Evolutionary conservation across 2,888 invertebrate species (phyloP), one percentile per base, ranked within the genome.

Genomic region (Orthosia gothica): DNA sequence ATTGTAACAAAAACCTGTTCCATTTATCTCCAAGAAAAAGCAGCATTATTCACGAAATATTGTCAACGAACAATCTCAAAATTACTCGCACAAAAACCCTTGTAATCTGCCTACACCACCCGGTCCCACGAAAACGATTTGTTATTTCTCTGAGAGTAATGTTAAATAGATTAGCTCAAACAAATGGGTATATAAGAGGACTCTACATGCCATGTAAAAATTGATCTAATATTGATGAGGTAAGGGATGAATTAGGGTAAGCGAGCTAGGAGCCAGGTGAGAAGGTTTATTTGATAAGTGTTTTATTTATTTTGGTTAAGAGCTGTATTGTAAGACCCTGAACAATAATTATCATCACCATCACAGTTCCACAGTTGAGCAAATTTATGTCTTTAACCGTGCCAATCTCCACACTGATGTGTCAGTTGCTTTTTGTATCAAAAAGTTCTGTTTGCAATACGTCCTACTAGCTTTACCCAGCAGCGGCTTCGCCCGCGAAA

Each of bases 91-190:
- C 59, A 78, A 78, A 78, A 78, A 81, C 67, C 77, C 61, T 54
- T 57, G 81, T 67, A 81, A 78, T 78, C 81, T 78, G 77, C 81
- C 77, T 78, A 67, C 76, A 63, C 62, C 77, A 78, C 18, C 77
- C 77, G 77, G 52, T 23, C 23, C 57, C 49, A 32, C 52, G 58
- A 57, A 70, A 79, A 54, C 65, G 70, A 79, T 82, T 79, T 82
- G 54, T 76, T 82, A 71, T 79, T 82, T 70, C 82, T 70, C 63
- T n/a, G 45, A 15, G n/a, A 71, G 62, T 66, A 66, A 82, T 78
- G 76, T n/a, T 75, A 63, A 75, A 75, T 75, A 78, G 76, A 78
- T 78, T 78, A 78, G 74, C 66, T 63, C 59, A 50, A 81, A 78
- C 68, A 81, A 78, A 78, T 78, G 77, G 16, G 49, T 54, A 54